Conservation (phyloP, 2,797 vertebrate species). For the Syngnathus rostellatus region DNA sequence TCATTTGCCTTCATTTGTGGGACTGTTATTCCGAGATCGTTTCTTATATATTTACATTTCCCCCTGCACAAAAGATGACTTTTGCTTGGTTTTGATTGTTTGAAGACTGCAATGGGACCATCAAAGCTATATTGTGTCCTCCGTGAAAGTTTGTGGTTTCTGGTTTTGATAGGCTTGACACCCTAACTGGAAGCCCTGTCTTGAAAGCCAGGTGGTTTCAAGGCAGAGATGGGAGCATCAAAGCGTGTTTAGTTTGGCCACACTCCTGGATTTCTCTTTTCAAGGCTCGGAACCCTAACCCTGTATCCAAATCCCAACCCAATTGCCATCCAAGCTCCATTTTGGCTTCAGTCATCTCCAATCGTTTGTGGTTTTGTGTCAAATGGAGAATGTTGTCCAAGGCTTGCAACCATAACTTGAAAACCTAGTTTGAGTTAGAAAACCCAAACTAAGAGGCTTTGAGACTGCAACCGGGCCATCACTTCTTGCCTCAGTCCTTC, state of each 20-base stretch:
- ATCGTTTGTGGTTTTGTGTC: neutral
- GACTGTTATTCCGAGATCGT: neutral
- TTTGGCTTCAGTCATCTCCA: neutral
- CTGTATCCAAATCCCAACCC: neutral
- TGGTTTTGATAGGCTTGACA: neutral
- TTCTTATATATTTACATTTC: neutral
- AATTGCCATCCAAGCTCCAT: neutral
- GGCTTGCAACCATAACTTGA: too few species aligned
- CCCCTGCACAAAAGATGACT: neutral
- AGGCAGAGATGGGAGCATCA: neutral
- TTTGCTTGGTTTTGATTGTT: neutral
- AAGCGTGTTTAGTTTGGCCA: neutral
- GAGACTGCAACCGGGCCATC: too few species aligned
- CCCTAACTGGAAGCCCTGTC: neutral
- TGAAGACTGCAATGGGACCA: neutral
- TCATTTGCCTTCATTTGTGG: neutral
- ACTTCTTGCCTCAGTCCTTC: too few species aligned
- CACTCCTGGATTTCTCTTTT: neutral
- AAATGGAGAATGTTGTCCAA: too few species aligned
- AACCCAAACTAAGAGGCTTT: too few species aligned
- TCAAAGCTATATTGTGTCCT: neutral
- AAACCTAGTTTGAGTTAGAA: too few species aligned
- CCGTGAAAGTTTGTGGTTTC: neutral
- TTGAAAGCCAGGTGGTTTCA: neutral
- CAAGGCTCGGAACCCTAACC: too few species aligned